Evolutionary conservation across 2,797 vertebrate genomes (phyloP), one percentile per base, ranked within the genome.

Genomic region (Limnodromus scolopaceus): DNA sequence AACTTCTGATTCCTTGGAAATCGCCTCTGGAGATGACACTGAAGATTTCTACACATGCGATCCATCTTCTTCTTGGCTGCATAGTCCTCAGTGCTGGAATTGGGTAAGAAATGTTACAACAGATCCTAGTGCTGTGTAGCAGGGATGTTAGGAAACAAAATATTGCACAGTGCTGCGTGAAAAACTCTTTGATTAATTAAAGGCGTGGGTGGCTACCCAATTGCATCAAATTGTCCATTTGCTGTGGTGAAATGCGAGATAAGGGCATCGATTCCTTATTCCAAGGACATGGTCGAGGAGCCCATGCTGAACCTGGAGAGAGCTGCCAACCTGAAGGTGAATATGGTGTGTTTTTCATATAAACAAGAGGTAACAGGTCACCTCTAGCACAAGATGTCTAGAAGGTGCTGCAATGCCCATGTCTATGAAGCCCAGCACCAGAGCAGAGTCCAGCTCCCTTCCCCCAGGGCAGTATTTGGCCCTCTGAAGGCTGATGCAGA

Each of bases 61-160:
- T 91, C 87, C 74, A 81, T 81, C 81, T 60, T 87, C 64, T 71
- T 72, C 66, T 82, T 91, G 84, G 58, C 75, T 82, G 46, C 16
- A 1, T 54, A 79, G 84, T 65, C 64, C 36, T 85, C 66, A 15
- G 60, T 43, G n/a, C 75, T 80, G 84, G 39, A 87, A 74, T 94
- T 96, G 78, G 71, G 92, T 89, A 97, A 97, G 96, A 94, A 96
- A 68, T 85, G 34, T 97, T 95, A 68, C 96, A 78, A 95, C 92
- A 97, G 93, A 77, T 45, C 48, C 68, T 68, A 64, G 57, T 43
- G 18, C 68, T 80, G 68, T 11, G 5, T 15, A 88, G 66, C 72
- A 81, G 54, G 25, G 79, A 32, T 60, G 58, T 96, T 96, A 89
- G 90, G 95, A 93, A 97, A 97, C 68, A 79, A 85, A 96, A 93